These are phyloP conservation scores for Cistogaster globosa DNA, from an alignment of 2,888 invertebrate species.

Conservation along the genomic window DNA sequence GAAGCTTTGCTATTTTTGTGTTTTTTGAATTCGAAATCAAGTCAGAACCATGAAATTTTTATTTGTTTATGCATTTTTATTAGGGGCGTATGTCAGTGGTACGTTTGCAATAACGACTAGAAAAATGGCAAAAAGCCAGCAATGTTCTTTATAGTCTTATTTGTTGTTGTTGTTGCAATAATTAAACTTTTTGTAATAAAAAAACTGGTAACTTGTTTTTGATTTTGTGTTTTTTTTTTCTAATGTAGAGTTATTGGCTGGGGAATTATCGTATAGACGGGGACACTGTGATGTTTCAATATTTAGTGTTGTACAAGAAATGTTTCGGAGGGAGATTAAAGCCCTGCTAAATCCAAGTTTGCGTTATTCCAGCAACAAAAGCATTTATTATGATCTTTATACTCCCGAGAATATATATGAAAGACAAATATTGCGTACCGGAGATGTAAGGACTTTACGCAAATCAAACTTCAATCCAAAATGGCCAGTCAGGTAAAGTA, in stretches of 20 bases:
- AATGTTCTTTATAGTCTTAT: neutral
- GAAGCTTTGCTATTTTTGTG: conserved; percentile 6
- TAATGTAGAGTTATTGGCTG: conserved; percentile 44
- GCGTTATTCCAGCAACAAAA: conserved; percentile 67
- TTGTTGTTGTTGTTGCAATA: neutral
- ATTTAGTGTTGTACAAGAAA: conserved; percentile 74
- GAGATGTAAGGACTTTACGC: conserved; percentile 73
- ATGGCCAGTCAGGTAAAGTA: conserved; percentile 77
- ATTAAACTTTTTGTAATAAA: neutral
- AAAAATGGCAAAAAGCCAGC: conserved; percentile 20
- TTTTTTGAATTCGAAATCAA: conserved; percentile 52
- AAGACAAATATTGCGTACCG: conserved; percentile 74
- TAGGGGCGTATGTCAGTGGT: conserved; percentile 51
- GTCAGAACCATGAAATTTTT: conserved; percentile 46
- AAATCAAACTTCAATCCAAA: conserved; percentile 77
- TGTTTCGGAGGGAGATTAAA: conserved; percentile 74
- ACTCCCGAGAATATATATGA: conserved; percentile 76
- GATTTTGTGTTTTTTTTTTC: neutral
- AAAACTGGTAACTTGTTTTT: conserved; percentile 1
- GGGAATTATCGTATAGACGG: conserved; percentile 75
- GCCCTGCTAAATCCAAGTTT: conserved; percentile 71
- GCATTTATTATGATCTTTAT: conserved; percentile 78
- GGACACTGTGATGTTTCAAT: conserved; percentile 77
- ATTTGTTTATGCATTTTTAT: conserved; percentile 30
- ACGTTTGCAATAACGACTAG: conserved; percentile 22